phyloP scores from a whole-genome alignment of 2,113 vertebrate species.

The Tauraco erythrolophus region DNA sequence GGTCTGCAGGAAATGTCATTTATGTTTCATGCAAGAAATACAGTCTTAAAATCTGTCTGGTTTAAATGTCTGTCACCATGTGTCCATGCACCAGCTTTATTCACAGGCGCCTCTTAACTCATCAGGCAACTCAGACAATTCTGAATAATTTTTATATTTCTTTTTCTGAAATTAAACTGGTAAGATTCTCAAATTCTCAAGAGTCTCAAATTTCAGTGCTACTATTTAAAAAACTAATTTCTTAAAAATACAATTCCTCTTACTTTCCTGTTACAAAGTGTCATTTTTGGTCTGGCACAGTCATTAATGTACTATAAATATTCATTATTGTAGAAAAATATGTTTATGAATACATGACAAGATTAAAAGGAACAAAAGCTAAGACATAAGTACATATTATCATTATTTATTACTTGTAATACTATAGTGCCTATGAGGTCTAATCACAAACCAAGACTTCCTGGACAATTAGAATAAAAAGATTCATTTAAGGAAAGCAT shows the following conservation, averaged over 20 bases:
- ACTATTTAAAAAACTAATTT: not conserved
- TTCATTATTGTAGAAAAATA: not conserved
- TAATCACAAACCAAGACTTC: not conserved
- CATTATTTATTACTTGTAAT: not conserved
- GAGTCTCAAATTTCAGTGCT: not conserved
- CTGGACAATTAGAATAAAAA: not conserved
- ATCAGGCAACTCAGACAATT: not conserved
- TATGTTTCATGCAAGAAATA: not conserved
- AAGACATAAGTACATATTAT: not conserved
- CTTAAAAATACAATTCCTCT: not conserved
- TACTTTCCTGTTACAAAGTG: not conserved
- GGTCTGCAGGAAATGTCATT: constrained; percentile 10
- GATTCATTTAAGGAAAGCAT: not conserved
- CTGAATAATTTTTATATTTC: not conserved
- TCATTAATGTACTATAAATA: not conserved
- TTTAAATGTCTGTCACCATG: constrained; percentile 20
- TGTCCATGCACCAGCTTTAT: not conserved
- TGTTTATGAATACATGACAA: not conserved
- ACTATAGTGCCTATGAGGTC: not conserved
- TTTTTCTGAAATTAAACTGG: not conserved
- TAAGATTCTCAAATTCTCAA: not conserved
- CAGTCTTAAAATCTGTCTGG: not conserved
- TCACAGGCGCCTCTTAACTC: not conserved
- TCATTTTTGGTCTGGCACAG: not conserved
- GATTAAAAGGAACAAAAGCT: not conserved